Evolutionary conservation across 2,888 invertebrate species (phyloP).

Genomic region (Dasysyrphus tricinctus): DNA sequence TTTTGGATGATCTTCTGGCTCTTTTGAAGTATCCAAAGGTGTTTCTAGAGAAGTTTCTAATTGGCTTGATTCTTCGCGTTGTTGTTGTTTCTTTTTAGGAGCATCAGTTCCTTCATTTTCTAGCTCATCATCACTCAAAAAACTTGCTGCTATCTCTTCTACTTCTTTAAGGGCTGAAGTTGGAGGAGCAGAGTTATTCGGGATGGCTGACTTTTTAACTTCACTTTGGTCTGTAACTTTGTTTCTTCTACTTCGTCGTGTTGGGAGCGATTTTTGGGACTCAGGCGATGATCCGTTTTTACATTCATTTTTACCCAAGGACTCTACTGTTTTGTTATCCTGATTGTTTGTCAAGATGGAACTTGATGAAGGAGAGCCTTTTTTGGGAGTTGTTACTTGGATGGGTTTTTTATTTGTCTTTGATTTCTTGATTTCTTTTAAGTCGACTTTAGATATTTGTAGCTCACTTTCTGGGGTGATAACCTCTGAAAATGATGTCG

Average conservation of each 20-base stretch:
- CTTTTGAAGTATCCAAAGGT: neutral
- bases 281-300: constrained; percentile 46
- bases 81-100: constrained; percentile 4
- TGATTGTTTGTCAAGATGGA: neutral
- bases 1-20: neutral
- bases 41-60: neutral
- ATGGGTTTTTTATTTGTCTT: constrained; percentile 23
- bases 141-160: constrained; percentile 77
- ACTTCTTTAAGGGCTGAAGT: constrained; percentile 65
- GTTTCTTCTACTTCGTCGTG: constrained; percentile 53
- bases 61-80: neutral
- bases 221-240: constrained; percentile 35
- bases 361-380: neutral
- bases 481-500: neutral
- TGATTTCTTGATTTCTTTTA: constrained; percentile 30
- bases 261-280: constrained; percentile 55
- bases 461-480: neutral
- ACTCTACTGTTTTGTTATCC: constrained; percentile 6
- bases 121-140: constrained; percentile 68
- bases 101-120: constrained; percentile 39
- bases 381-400: constrained; percentile 36
- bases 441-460: neutral
- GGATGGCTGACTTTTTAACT: neutral
- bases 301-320: constrained; percentile 12
- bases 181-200: constrained; percentile 24